phyloP scores from a whole-genome alignment of 1,140 invertebrate genomes.

The Armadillidium nasatum region DNA sequence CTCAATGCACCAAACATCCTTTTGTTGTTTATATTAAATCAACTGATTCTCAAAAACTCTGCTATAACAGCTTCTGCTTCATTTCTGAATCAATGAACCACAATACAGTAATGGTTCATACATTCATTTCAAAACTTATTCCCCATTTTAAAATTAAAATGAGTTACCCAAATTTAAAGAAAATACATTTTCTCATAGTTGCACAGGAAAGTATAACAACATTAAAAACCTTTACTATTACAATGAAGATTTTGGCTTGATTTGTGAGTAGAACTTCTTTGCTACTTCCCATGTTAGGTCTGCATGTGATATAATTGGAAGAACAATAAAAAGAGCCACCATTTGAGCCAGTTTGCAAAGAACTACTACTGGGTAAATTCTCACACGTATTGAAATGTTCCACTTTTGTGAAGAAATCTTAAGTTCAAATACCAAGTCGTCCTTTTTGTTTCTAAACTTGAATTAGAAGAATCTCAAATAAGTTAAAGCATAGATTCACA shows the following conservation, averaged over 20 bases:
- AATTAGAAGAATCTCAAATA: too few relatives aligned
- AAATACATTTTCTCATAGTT: neutral
- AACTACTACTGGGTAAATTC: neutral
- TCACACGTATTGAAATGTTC: neutral
- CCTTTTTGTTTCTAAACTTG: neutral
- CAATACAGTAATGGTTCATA: constrained; percentile 1
- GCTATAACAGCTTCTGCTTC: neutral
- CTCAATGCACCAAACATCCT: neutral
- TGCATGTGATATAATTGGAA: neutral
- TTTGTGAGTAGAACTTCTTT: neutral
- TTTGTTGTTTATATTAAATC: neutral
- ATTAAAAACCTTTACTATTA: neutral
- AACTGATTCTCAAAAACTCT: neutral
- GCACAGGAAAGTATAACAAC: neutral
- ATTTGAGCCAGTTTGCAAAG: neutral
- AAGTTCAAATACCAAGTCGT: neutral
- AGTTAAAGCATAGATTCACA: too few relatives aligned
- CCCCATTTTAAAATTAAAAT: neutral
- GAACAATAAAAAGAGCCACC: neutral
- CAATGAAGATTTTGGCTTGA: neutral
- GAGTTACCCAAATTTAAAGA: neutral
- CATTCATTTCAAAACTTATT: neutral
- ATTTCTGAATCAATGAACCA: neutral
- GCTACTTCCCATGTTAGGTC: neutral
- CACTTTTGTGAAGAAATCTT: neutral